Base-by-base conservation (phyloP, 1,140 invertebrate species). In the Lethocerus indicus region DNA sequence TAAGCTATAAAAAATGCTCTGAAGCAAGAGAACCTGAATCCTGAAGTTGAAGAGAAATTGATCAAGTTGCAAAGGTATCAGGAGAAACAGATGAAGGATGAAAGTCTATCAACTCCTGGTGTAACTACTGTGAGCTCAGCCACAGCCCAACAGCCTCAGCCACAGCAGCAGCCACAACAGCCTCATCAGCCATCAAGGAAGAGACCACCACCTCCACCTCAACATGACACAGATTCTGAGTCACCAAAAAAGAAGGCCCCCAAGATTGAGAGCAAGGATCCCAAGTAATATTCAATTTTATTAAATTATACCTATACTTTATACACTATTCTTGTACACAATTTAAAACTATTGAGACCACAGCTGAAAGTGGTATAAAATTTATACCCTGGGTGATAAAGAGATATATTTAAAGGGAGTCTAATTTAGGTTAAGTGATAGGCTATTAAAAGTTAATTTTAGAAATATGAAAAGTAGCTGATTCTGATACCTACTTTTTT, bases 11-110 rank as follows among this genome's bases (percentile, higher is more conserved):
- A 83, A 65, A 84, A 79, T 63, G 83, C 82, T 6, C 63, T 89
- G 29, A 85, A 84, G 61, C 81, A 84, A 63, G 83, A 86, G 59
- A 89, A 90, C 63, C 67, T 92, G 13, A 87, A 88, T 63, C 88
- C 89, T 1, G 89, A 93, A 64, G 87, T 93, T 41, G 87, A 93
- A 63, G 88, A 92, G 55, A 93, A 93, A 61, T 62, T 94, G 20
- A 67, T 92, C 3, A 85, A 87, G 55, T 70, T 91, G 53, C 88
- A 91, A 62, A 74, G 83, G 26, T 87, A 90, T 59, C 85, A 88
- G 57, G 84, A 87, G 58, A 78, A 78, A 50, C 79, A 83, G 57
- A 85, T 79, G 73, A 80, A 80, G 54, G 65, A 67, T 35, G 63
- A 67, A 53, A 44, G 58, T n/a, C 56, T 60, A 1, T 55, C 64